These are phyloP conservation scores for Cichladusa arquata DNA, from an alignment of 2,113 vertebrate genomes.

Conservation along the genomic window DNA sequence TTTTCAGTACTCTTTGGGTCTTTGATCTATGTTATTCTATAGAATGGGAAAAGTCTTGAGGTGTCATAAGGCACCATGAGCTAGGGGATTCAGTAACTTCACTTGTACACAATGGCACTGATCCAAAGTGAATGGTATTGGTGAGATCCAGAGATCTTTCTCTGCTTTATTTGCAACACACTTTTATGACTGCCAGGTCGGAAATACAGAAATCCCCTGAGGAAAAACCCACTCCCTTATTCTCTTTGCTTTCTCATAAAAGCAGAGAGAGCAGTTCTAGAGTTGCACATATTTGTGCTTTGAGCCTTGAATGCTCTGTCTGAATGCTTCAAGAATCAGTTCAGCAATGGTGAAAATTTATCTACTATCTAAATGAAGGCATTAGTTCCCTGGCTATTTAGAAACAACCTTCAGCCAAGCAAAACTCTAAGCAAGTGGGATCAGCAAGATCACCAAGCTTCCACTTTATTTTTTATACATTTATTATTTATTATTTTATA, in stretches of 20 bases:
- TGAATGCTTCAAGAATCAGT: background rate
- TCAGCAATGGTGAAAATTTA: background rate
- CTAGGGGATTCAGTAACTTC: background rate
- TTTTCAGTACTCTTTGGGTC: slow-evolving; percentile 35
- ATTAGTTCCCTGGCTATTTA: background rate
- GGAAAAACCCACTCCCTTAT: background rate
- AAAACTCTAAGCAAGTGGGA: background rate
- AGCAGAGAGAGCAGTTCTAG: background rate
- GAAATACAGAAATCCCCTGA: background rate
- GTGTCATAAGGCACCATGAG: background rate
- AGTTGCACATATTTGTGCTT: background rate
- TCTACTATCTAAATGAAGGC: background rate
- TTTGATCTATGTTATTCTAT: slow-evolving; percentile 44
- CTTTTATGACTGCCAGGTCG: background rate
- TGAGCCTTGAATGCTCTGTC: background rate
- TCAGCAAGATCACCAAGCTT: background rate
- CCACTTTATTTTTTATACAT: too few relatives aligned
- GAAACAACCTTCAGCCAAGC: background rate
- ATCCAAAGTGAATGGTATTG: background rate
- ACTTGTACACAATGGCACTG: background rate
- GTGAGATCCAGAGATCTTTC: background rate
- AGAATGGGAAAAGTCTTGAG: background rate
- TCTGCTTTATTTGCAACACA: background rate
- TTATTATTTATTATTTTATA: too few relatives aligned
- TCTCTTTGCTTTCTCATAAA: background rate